Evolutionary conservation across 92 coral and sea anemone species (phyloP), one percentile per base, ranked within the genome.

Genomic region (Desmophyllum pertusum): DNA sequence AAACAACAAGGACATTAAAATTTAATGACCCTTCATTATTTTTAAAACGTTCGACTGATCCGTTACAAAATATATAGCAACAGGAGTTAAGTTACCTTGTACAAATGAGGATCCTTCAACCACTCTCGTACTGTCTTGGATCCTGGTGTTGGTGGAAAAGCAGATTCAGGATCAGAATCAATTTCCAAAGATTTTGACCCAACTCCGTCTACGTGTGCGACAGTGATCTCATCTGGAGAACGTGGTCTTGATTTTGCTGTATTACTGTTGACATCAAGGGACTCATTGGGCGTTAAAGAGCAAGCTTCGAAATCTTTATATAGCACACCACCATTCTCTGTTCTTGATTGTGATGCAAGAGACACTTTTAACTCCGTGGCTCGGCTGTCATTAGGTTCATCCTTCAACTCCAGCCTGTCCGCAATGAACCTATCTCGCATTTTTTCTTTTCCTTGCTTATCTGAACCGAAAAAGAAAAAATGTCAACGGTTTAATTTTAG

Each of bases 21-120:
- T n/a, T n/a, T n/a, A n/a, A n/a, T n/a, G n/a, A n/a, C n/a, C n/a
- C n/a, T n/a, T n/a, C n/a, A n/a, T n/a, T 21, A 50, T 50, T 50
- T 50, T 3, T 50, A 10, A 50, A 5, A 50, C 13, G 15, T 10
- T 3, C 13, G 18, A 10, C 15, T 21, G 3, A 50, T 5, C 55
- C 55, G 55, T 50, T 50, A 6, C 11, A 50, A 21, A 50, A 50
- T n/a, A n/a, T n/a, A n/a, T n/a, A n/a, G n/a, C n/a, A n/a, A n/a
- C n/a, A 71, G 27, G 18, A 66, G n/a, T 33, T 4, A 0, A 75
- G 36, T 57, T 50, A 67, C 84, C 75, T 66, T 66, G 37, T 80
- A 80, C 39, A 80, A 50, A 48, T 48, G 46, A 10, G 84, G 84
- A 67, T 80, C 84, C 15, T 48, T 80, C 1, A 80, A 51, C 84